Percentiles rank a stretch among this genome's conserved stretches.
Conservation (phyloP, 2,113 vertebrate species). For the Danio rerio region GRCz12tu NC_133197.1:22405001-22405500, state of each 20-base stretch:
- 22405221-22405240: not conserved
- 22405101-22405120: too few relatives aligned
- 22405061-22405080: too few relatives aligned
- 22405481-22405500: conserved; percentile 21
- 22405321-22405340: not conserved
- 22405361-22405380: conserved; percentile 61
- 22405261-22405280: not conserved
- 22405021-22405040: too few relatives aligned
- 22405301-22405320: not conserved
- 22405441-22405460: conserved; percentile 68
- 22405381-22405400: conserved; percentile 71
- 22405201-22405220: not conserved
- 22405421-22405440: conserved; percentile 71
- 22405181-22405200: too few relatives aligned
- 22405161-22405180: too few relatives aligned
- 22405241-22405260: not conserved
- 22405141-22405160: too few relatives aligned
- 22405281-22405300: not conserved
- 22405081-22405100: too few relatives aligned
- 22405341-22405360: conserved; percentile 56
- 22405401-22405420: conserved; percentile 77
- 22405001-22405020: too few relatives aligned
- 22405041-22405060: too few relatives aligned
- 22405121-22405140: too few relatives aligned
- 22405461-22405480: conserved; percentile 68